Percentiles rank a stretch among this genome's conserved stretches.
These are phyloP conservation scores for Adineta ricciae DNA, from an alignment of 2,888 invertebrate genomes.

Conservation along the genomic window DNA sequence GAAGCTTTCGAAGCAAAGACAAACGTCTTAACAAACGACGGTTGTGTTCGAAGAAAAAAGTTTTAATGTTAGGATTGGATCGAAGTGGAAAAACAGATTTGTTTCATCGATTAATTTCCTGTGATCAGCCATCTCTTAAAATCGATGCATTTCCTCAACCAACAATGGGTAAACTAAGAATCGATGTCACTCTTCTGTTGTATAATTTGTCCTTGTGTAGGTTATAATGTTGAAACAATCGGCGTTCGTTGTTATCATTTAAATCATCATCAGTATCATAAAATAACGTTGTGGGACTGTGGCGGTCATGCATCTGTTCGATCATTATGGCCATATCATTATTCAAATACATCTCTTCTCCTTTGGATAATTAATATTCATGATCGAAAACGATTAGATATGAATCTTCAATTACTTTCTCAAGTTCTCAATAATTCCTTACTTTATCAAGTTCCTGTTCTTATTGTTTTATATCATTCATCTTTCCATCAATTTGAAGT, in stretches of 20 bases:
- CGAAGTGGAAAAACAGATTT: background rate
- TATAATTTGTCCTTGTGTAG: no score
- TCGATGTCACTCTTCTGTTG: no score
- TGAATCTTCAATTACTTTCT: background rate
- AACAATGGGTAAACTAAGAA: background rate
- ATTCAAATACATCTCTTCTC: background rate
- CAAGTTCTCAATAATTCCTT: background rate
- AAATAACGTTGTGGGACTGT: slow-evolving; percentile 8
- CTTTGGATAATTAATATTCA: background rate
- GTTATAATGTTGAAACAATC: slow-evolving; percentile 14
- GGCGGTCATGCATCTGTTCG: background rate
- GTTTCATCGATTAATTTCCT: background rate
- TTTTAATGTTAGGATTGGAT: slow-evolving; percentile 5
- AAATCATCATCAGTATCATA: background rate
- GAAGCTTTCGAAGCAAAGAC: background rate
- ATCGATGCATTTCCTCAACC: background rate
- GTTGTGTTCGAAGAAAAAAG: background rate
- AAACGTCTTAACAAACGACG: background rate
- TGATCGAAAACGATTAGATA: slow-evolving; percentile 2
- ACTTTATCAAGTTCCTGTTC: background rate
- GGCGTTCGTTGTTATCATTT: background rate
- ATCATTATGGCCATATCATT: slow-evolving; percentile 10
- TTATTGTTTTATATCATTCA: background rate
- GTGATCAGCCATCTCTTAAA: background rate
- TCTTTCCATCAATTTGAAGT: background rate